Evolutionary conservation across 1,140 invertebrate species (phyloP).

Genomic region (Luehdorfia chinensis): DNA sequence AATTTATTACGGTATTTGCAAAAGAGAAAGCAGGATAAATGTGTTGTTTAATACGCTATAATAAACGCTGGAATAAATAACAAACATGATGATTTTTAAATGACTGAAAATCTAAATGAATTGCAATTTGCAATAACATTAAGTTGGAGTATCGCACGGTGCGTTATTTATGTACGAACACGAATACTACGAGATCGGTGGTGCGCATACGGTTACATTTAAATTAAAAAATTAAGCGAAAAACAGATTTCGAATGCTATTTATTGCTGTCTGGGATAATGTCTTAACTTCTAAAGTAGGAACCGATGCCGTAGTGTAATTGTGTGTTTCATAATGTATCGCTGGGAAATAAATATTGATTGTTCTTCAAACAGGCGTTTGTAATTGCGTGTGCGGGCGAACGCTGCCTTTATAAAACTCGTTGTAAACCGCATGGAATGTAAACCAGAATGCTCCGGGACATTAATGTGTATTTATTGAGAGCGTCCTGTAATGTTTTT

Average conservation of each 20-base stretch:
- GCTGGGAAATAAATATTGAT: slow-evolving; percentile 60
- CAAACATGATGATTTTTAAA: too few species aligned
- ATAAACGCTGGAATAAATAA: too few species aligned
- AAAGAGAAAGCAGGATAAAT: too few species aligned
- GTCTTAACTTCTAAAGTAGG: slow-evolving; percentile 16
- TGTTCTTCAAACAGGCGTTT: slow-evolving; percentile 63
- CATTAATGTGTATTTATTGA: slow-evolving; percentile 76
- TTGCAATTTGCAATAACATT: too few species aligned
- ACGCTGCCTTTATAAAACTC: slow-evolving; percentile 72
- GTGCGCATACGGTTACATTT: slow-evolving; percentile 33
- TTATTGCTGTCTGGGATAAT: slow-evolving; percentile 34
- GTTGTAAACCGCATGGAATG: slow-evolving; percentile 70
- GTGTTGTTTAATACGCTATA: too few species aligned
- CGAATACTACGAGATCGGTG: slow-evolving; percentile 28
- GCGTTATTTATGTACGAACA: slow-evolving; percentile 46
- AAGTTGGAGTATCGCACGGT: slow-evolving; percentile 44
- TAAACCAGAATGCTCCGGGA: slow-evolving; percentile 71
- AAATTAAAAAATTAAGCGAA: slow-evolving; percentile 31
- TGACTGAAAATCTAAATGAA: slow-evolving; percentile 47
- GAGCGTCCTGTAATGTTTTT: slow-evolving; percentile 74
- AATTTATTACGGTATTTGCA: too few species aligned
- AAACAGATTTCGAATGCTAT: slow-evolving; percentile 25
- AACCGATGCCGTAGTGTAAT: slow-evolving; percentile 44
- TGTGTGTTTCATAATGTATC: slow-evolving; percentile 49
- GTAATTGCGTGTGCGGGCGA: slow-evolving; percentile 71